Evolutionary conservation across 2,113 vertebrate species (phyloP), one percentile per base, ranked within the genome.

Genomic region (Dicentrarchus labrax): DNA sequence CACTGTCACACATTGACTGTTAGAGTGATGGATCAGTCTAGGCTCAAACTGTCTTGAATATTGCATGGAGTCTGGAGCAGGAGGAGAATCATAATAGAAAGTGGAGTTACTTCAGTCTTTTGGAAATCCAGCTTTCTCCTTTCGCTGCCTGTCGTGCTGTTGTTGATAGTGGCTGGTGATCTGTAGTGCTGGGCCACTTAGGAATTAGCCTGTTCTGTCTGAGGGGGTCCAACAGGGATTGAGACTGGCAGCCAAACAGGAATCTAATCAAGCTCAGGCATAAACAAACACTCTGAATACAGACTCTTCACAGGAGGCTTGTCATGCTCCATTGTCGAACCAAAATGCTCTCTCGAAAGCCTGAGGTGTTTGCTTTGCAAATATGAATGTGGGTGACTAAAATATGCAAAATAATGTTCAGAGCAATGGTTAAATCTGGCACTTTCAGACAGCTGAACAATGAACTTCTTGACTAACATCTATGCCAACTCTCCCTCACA

Each of bases 211-310:
- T 81, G 81, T 75, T 92, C 83, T 85, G 90, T 92, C 79, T 92
- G 76, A 86, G 56, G 84, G 80, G 76, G 85, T 87, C 88, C 90
- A 88, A 79, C 80, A 71, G 81, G 88, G 76, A 89, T 56, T 82
- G 83, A 85, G 77, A 91, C 83, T 81, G 76, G 77, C 89, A 90
- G 80, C 84, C 77, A 90, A 92, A 94, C 69, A 91, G 24, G 77
- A 91, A 89, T 90, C 86, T 90, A 93, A 93, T 92, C 93, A 89
- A 82, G 88, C 85, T 79, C 69, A 64, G 72, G 82, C 90, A 86
- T 67, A 88, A 92, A 92, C 88, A 93, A 92, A 92, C 86, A 88
- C 76, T 85, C 36, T 80, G 71, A 90, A 92, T 80, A 64, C 82
- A 86, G 72, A 82, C 82, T 85, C 78, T 72, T 93, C 88, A 78